Base-by-base conservation (phyloP, 92 coral and sea anemone genomes). In the Epizoanthus ramosus region DNA sequence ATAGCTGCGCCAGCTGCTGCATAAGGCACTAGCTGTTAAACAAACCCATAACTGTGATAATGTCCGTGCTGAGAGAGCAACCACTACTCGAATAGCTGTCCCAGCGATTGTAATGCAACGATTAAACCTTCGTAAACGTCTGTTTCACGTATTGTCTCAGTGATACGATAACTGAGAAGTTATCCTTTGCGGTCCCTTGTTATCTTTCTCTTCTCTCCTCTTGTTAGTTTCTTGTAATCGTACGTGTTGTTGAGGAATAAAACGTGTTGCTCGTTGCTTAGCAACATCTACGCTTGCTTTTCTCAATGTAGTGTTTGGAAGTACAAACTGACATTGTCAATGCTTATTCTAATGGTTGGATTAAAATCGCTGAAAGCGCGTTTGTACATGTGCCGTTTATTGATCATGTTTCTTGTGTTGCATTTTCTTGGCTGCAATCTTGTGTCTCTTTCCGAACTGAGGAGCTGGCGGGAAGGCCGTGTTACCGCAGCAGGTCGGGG, bases 401-500 rank as follows among this genome's bases (percentile, higher is more conserved):
- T 75, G 58, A 53, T 35, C 22, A 19, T 76, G 35, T 21, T 76
- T 19, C 39, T 60, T 59, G 9, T 4, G 23, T 8, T 35, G 21
- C 6, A 35, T 63, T 22, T 77, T 33, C 41, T 77, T 65, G 2
- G 82, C 54, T 3, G 63, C 70, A n/a, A 69, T 77, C 28, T 77
- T 15, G 39, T 77, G 71, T 41, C 82, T 61, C 59, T 77, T 77
- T 57, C 82, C 82, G 15, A 61, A 77, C 15, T 37, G 68, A 12
- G 37, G 23, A 10, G 66, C 22, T 60, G 33, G 50, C 3, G 72
- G 72, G 72, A 59, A 77, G 58, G 66, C 66, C 15, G 82, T 77
- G 57, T 77, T 77, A 5, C 22, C 18, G 4, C 82, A 77, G 82
- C 82, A 77, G 17, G 71, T 77, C 43, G 71, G 82, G 12, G 82